Evolutionary conservation across 2,888 invertebrate species (phyloP).

Genomic region (Amitus sp.): DNA sequence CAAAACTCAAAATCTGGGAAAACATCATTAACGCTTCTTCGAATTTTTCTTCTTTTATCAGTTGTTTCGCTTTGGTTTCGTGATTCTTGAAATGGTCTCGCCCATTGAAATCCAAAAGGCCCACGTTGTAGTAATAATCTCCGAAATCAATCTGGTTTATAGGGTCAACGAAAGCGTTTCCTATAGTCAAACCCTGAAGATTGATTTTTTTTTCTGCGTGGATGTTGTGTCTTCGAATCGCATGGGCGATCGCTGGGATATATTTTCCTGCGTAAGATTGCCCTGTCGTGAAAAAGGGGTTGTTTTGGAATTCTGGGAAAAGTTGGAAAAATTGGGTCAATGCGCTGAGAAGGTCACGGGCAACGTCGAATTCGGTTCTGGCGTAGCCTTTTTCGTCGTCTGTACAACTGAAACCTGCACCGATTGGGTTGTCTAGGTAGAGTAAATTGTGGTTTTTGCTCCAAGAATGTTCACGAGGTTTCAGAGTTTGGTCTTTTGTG

Average conservation of each 20-base stretch:
- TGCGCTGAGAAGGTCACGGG: constrained; percentile 80
- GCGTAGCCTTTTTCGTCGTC: constrained; percentile 80
- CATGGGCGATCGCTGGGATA: constrained; percentile 80
- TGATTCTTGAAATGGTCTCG: constrained; percentile 70
- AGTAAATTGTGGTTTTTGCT: constrained; percentile 80
- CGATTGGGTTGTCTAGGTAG: constrained; percentile 94
- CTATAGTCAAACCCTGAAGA: constrained; percentile 77
- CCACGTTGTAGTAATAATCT: constrained; percentile 83
- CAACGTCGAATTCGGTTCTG: constrained; percentile 82
- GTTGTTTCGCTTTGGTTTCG: constrained; percentile 70
- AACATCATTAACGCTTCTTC: constrained; percentile 77
- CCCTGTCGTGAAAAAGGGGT: constrained; percentile 88
- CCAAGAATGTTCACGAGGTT: constrained; percentile 82
- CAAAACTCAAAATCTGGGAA: constrained; percentile 72
- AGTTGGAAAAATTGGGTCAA: constrained; percentile 84
- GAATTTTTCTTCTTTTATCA: constrained; percentile 75
- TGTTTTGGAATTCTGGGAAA: constrained; percentile 79
- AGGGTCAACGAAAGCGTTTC: constrained; percentile 85
- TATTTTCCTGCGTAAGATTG: constrained; percentile 90
- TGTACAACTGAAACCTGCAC: constrained; percentile 92
- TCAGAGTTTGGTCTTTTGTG: constrained; percentile 66
- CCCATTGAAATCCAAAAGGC: constrained; percentile 75
- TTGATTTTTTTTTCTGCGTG: constrained; percentile 75
- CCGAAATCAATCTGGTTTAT: constrained; percentile 80
- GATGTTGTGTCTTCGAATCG: constrained; percentile 75